phyloP scores from a whole-genome alignment of 2,797 vertebrate species.

The Enteromius afrohamiltoni region DNA sequence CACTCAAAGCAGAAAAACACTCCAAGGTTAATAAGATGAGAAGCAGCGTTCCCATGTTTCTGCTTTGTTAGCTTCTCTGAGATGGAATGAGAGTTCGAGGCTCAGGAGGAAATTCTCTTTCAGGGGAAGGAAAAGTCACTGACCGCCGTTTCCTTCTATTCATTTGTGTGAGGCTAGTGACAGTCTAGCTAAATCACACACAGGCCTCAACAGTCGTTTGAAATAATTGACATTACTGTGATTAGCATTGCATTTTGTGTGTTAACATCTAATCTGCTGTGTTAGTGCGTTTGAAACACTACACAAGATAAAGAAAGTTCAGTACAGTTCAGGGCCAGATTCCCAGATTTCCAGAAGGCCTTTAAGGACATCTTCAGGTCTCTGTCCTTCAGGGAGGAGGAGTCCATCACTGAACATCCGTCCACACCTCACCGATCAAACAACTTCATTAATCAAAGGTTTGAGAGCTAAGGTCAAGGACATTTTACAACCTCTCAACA shows the following conservation, averaged over 20 bases:
- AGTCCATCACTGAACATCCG: too few species aligned
- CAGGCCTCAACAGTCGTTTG: not conserved
- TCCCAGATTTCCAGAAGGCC: not conserved
- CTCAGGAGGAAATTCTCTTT: constrained; percentile 88
- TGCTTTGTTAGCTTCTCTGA: constrained; percentile 74
- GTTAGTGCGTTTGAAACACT: not conserved
- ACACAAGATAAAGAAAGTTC: not conserved
- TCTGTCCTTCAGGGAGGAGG: not conserved
- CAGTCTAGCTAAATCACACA: not conserved
- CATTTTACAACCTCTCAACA: too few species aligned
- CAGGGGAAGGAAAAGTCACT: constrained; percentile 84
- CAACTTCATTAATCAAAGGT: not conserved
- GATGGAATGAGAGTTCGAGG: constrained; percentile 81
- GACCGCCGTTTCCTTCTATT: constrained; percentile 93
- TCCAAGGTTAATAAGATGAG: constrained; percentile 75
- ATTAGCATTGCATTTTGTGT: not conserved
- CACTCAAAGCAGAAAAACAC: constrained; percentile 77
- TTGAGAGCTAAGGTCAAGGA: too few species aligned
- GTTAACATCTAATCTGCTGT: not conserved
- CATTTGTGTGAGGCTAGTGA: constrained; percentile 49
- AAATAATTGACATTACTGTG: not conserved
- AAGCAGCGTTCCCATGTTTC: constrained; percentile 84
- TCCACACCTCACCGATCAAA: too few species aligned
- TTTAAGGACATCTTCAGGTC: not conserved
- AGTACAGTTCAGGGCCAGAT: not conserved